Base-by-base conservation (phyloP, 2,888 invertebrate genomes). In the Opisthograptis luteolata region DNA sequence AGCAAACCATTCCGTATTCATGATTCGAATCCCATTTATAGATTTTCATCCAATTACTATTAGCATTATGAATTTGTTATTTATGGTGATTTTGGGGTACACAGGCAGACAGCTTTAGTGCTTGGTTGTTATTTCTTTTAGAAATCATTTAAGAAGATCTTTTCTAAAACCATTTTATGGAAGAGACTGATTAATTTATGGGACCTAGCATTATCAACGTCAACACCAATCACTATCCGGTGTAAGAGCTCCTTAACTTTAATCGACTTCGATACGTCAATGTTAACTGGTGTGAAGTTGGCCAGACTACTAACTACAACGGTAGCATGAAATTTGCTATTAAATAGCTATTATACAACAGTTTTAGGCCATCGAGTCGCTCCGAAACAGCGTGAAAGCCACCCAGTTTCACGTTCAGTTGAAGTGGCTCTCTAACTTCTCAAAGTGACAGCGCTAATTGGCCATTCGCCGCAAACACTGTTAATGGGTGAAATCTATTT, bases 1-100 rank as follows among this genome's bases (percentile, higher is more conserved):
- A 40, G 49, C 41, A 50, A 57, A 53, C 57, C 37, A 46, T 55
- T 60, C 20, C 51, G 53, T 55, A 60, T 60, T 60, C 60, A 58
- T 55, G 55, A 50, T 32, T 36, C 25, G 22, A 12, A 44, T 45
- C 30, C 49, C 44, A 25, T 41, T 31, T 45, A 51, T 44, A 30
- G 40, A 44, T 50, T 50, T 50, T 39, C 50, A 28, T 40, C 27
- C 17, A 3, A 17, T 17, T 22, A 7, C 7, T 22, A 22, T 22
- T 22, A 22, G 17, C 17, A 3, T 2, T 17, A 17, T 17, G 5
- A 17, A 17, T 5, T 17, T 3, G 5, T 17, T 17, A 8, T 9
- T 9, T n/a, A 24, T 24, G n/a, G n/a, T n/a, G n/a, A n/a, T n/a
- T n/a, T n/a, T n/a, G n/a, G n/a, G n/a, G n/a, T n/a, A n/a, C n/a